Base-by-base conservation (phyloP, 2,888 invertebrate species). In the Selenia dentaria region DNA sequence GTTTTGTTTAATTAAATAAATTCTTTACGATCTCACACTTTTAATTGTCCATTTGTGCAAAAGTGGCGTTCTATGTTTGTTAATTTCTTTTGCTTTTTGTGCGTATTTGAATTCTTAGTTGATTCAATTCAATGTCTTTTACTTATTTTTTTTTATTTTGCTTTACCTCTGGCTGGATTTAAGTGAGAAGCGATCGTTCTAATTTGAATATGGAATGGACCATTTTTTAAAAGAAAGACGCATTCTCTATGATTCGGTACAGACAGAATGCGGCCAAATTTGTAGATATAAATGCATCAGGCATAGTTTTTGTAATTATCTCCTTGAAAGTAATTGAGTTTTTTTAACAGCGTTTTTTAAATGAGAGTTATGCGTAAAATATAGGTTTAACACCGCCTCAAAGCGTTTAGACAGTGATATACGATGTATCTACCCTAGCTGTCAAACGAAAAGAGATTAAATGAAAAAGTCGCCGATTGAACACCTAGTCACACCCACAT, bases 151-250 rank as follows among this genome's bases (percentile, higher is more conserved):
- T 46, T 54, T 34, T 33, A 51, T 44, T 57, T 51, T 54, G 58
- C 48, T 54, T 56, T 59, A 58, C 61, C 52, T 43, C 49, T 32
- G 50, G 34, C 38, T 40, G 39, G 33, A 46, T 51, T 60, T 54
- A 64, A 64, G 65, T 68, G 69, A 74, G 74, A 81, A 79, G 64
- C 74, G 72, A 79, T 78, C 74, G 68, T 51, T 50, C 71, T 76
- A 77, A 79, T 82, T 80, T 78, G 74, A 79, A 81, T 80, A 70
- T 74, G 63, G 67, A 67, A 62, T 62, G 61, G 67, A 79, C 77
- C 75, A 77, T 73, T 70, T 66, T 18, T 22, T 44, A 49, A 55
- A 54, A 51, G 24, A 61, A 66, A 70, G 8, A 37, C 14, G 40
- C 36, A 65, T 31, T 34, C 32, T 41, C 44, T 59, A 48, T 49